Conservation (phyloP, 2,797 vertebrate species). For the Coreius guichenoti region DNA sequence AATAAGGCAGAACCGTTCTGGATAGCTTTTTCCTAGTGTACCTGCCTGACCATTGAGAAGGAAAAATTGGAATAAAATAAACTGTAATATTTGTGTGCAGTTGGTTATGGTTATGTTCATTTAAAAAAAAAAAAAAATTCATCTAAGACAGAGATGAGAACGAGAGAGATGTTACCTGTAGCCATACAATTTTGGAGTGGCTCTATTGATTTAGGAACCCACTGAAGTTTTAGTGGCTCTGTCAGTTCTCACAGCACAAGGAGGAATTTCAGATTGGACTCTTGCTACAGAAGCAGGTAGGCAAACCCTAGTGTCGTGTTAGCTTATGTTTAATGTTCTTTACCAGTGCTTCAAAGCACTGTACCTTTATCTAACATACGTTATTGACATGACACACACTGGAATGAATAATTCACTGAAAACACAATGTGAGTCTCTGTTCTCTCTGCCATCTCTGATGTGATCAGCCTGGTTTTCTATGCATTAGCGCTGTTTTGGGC, state of each 20-base stretch:
- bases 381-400: neutral
- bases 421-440: neutral
- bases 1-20: constrained; percentile 14
- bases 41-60: neutral
- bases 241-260: constrained; percentile 72
- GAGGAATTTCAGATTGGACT: constrained; percentile 66
- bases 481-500: neutral
- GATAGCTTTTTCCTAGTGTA: neutral
- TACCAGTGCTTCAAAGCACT: neutral
- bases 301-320: constrained; percentile 20
- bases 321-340: neutral
- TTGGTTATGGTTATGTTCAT: constrained; percentile 10
- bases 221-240: constrained; percentile 63
- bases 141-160: constrained; percentile 10
- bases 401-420: neutral
- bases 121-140: neutral
- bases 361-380: constrained; percentile 7
- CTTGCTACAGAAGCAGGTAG: constrained; percentile 8
- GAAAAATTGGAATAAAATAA: constrained; percentile 3
- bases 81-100: neutral
- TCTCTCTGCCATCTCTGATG: neutral
- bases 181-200: constrained; percentile 17
- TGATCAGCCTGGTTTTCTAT: neutral
- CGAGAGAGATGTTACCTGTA: neutral
- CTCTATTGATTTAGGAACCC: constrained; percentile 35